Evolutionary conservation across 2,888 invertebrate species (phyloP).

Genomic region (Pseudococcus jackbeardsleyi): DNA sequence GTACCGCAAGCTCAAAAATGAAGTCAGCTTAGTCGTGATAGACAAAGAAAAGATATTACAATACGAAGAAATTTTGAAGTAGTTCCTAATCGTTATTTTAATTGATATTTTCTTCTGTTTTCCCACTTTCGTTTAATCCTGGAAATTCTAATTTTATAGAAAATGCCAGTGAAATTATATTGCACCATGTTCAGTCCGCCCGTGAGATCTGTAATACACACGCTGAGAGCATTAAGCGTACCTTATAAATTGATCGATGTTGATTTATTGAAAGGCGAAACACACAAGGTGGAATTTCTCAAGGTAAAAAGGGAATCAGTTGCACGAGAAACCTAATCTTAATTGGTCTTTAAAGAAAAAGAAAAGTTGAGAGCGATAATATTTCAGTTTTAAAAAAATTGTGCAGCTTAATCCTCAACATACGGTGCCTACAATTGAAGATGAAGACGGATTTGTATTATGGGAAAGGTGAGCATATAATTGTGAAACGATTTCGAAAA

Average conservation of each 20-base stretch:
- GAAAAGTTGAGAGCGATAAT: no score
- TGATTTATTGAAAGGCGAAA: conserved; percentile 13
- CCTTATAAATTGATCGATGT: conserved; percentile 15
- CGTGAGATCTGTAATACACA: background rate
- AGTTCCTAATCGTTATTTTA: no score
- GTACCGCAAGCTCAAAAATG: no score
- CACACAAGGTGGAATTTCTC: background rate
- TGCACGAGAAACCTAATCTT: no score
- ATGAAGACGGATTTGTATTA: background rate
- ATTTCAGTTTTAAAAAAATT: no score
- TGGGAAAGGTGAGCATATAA: background rate
- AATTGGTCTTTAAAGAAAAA: no score
- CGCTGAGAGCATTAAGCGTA: conserved; percentile 6
- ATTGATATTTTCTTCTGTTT: no score
- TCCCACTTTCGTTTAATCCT: no score
- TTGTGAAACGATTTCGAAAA: background rate
- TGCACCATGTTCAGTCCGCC: conserved; percentile 19
- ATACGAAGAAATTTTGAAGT: no score
- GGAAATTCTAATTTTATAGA: background rate
- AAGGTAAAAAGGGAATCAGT: conserved; percentile 5
- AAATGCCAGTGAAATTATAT: conserved; percentile 31
- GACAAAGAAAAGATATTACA: no score
- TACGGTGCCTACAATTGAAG: background rate
- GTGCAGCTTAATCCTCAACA: conserved; percentile 24
- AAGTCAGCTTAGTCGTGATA: no score